Percentiles rank a stretch among this genome's conserved stretches.
phyloP scores from a whole-genome alignment of 2,797 vertebrate genomes.

The Dryobates pubescens region DNA sequence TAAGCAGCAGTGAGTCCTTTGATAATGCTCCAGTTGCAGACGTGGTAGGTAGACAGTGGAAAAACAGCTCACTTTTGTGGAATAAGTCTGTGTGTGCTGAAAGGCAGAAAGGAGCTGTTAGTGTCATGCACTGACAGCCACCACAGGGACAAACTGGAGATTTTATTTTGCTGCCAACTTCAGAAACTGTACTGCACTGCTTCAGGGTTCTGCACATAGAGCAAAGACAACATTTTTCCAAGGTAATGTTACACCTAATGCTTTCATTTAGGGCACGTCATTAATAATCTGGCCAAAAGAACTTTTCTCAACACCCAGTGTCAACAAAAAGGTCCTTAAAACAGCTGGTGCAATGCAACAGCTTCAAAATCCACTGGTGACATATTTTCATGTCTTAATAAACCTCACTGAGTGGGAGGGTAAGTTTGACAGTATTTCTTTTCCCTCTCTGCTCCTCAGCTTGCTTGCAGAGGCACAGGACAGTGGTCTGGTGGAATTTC shows the following conservation, averaged over 20 bases:
- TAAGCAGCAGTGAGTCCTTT: background rate
- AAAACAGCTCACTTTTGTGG: background rate
- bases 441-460: background rate
- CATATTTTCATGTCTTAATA: background rate
- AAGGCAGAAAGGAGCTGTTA: background rate
- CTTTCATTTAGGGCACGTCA: background rate
- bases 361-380: background rate
- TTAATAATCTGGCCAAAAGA: background rate
- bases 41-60: background rate
- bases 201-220: background rate
- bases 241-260: background rate
- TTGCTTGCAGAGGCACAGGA: background rate
- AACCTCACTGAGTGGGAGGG: background rate
- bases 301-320: fast-evolving
- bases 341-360: background rate
- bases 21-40: background rate
- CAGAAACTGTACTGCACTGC: background rate
- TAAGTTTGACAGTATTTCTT: background rate
- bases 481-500: fast-evolving
- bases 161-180: background rate
- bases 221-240: constrained; percentile 5
- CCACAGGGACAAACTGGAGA: background rate
- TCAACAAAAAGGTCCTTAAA: background rate
- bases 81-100: background rate
- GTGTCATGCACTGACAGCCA: background rate